These are phyloP conservation scores for Mayetiola destructor DNA, from an alignment of 2,888 invertebrate genomes.

Conservation along the genomic window DNA sequence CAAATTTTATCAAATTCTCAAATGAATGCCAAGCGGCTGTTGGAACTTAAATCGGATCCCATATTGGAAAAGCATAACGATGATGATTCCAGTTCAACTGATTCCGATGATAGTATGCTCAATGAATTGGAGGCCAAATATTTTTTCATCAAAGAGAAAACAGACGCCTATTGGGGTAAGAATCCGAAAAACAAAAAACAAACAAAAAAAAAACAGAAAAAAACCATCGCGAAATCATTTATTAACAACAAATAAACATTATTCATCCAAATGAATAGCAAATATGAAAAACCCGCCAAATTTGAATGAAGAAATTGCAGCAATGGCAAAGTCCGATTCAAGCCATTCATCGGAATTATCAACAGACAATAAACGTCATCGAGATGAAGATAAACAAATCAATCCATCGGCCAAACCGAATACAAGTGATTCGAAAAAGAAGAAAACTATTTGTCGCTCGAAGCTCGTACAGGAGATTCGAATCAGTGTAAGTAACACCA, in stretches of 20 bases:
- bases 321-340: constrained; percentile 3
- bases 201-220: no score
- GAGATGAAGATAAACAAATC: constrained; percentile 23
- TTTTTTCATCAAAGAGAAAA: background rate
- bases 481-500: constrained; percentile 38
- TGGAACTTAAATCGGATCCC: constrained; percentile 15
- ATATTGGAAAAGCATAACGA: constrained; percentile 2
- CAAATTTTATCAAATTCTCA: background rate
- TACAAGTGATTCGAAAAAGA: constrained; percentile 3
- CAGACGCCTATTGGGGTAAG: background rate
- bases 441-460: constrained; percentile 40
- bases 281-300: constrained; percentile 11
- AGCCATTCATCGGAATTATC: background rate
- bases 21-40: constrained; percentile 15
- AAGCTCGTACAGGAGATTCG: constrained; percentile 48
- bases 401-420: constrained; percentile 18
- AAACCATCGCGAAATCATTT: no score
- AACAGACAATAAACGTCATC: constrained; percentile 13
- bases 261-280: background rate
- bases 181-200: no score
- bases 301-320: constrained; percentile 4
- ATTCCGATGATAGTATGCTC: constrained; percentile 18
- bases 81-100: constrained; percentile 16
- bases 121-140: constrained; percentile 8
- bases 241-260: background rate